Evolutionary conservation across 2,113 vertebrate species (phyloP).

Genomic region (Tragelaphus imberbis): DNA sequence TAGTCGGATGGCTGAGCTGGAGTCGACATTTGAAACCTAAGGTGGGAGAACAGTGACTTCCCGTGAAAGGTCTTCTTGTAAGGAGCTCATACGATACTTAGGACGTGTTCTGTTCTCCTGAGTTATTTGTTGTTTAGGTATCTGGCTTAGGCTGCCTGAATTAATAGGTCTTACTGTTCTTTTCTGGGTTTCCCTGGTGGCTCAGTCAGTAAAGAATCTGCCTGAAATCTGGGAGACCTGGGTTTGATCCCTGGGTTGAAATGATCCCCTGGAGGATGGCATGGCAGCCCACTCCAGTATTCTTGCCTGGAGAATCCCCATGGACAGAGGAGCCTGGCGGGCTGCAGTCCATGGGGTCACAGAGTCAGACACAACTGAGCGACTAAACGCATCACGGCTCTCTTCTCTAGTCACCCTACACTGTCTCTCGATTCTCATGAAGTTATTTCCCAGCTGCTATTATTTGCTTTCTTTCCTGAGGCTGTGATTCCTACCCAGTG

Average conservation of each 20-base stretch:
- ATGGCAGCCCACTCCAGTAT: neutral
- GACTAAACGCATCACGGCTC: fast-evolving
- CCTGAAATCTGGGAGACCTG: neutral
- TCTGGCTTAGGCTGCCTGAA: neutral
- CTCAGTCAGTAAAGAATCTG: neutral
- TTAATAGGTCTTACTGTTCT: neutral
- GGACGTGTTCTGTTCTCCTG: neutral
- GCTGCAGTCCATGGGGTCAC: fast-evolving
- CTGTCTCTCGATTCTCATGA: neutral
- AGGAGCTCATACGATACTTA: neutral
- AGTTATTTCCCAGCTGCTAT: neutral
- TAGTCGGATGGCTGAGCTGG: neutral
- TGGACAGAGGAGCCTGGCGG: neutral
- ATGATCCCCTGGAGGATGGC: neutral
- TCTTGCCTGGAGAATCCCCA: neutral
- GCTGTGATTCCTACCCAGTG: neutral
- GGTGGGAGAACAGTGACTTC: neutral
- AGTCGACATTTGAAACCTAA: neutral
- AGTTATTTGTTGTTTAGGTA: neutral
- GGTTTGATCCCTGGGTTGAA: neutral
- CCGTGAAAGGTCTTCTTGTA: neutral
- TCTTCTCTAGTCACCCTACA: neutral
- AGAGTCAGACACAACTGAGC: neutral
- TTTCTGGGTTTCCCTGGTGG: neutral
- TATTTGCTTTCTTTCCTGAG: neutral